Evolutionary conservation across 2,113 vertebrate genomes (phyloP).

Genomic region (Catagonus wagneri): DNA sequence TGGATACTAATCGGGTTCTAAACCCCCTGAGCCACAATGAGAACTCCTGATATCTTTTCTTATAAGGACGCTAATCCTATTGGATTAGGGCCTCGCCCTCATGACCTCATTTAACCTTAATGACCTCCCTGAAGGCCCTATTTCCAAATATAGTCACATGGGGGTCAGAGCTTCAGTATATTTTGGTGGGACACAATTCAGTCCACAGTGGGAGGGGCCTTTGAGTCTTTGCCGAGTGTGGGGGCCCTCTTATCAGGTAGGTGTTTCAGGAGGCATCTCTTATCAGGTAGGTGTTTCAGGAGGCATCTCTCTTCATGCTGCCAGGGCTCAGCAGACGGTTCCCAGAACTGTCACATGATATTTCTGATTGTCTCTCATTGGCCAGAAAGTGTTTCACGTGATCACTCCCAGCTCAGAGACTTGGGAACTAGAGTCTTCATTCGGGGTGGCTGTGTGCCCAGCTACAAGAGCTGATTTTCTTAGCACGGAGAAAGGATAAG

Average conservation of each 20-base stretch:
- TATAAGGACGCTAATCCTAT: not conserved
- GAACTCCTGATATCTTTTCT: not conserved
- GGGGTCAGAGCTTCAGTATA: not conserved
- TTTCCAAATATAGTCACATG: not conserved
- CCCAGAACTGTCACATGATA: not conserved
- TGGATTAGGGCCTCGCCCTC: not conserved
- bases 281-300: not conserved
- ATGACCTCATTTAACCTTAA: not conserved
- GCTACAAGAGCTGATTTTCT: not conserved
- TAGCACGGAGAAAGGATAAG: not conserved
- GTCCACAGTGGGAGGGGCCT: not conserved
- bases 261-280: not conserved
- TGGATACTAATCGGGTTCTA: too few species aligned
- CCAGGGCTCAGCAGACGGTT: not conserved
- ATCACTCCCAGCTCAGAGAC: not conserved
- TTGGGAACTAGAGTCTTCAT: conserved; percentile 28
- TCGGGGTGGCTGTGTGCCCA: not conserved
- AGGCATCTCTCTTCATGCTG: not conserved
- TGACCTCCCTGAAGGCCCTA: not conserved
- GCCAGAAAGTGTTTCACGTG: not conserved
- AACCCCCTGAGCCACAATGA: too few species aligned
- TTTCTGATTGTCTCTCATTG: conserved; percentile 21
- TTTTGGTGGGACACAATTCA: not conserved
- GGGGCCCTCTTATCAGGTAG: not conserved
- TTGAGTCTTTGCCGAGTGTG: not conserved